A percentile compares a stretch with the other conserved stretches of the same genome.
Conservation (phyloP, 1,140 invertebrate species). For the Calephelis nemesis region DNA sequence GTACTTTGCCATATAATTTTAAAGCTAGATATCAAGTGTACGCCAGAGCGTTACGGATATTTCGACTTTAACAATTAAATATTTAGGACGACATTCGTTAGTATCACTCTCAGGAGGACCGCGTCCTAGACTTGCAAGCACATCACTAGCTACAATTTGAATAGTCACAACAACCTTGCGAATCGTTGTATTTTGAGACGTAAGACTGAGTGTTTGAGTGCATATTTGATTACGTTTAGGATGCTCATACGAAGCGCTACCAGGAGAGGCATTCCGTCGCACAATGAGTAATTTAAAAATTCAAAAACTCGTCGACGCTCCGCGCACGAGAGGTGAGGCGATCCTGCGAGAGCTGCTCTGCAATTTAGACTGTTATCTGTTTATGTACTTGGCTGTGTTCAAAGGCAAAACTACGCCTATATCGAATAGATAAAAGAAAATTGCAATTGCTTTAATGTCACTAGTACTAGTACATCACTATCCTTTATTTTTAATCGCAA, state of each 20-base stretch:
- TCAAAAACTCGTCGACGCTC: constrained; percentile 77
- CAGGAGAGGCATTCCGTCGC: constrained; percentile 71
- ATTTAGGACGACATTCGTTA: constrained; percentile 74
- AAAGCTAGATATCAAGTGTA: constrained; percentile 53
- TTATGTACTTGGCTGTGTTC: constrained; percentile 47
- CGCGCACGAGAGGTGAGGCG: constrained; percentile 60
- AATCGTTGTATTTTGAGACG: constrained; percentile 53
- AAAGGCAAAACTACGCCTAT: constrained; percentile 43
- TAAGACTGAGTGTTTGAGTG: constrained; percentile 56
- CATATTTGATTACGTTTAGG: constrained; percentile 52
- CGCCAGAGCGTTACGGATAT: constrained; percentile 50
- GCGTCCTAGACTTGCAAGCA: constrained; percentile 63
- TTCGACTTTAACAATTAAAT: constrained; percentile 72
- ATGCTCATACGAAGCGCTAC: constrained; percentile 41
- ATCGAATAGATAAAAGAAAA: neutral
- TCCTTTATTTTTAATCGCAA: no score
- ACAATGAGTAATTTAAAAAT: constrained; percentile 81
- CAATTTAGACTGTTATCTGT: constrained; percentile 72
- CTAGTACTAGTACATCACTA: no score
- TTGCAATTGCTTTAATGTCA: constrained; percentile 3
- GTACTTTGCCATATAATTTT: constrained; percentile 52
- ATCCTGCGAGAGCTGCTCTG: constrained; percentile 61
- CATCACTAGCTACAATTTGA: constrained; percentile 36
- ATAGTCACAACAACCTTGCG: constrained; percentile 38
- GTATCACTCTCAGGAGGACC: constrained; percentile 61